Base-by-base conservation (phyloP, 2,797 vertebrate genomes). In the Alauda arvensis region DNA sequence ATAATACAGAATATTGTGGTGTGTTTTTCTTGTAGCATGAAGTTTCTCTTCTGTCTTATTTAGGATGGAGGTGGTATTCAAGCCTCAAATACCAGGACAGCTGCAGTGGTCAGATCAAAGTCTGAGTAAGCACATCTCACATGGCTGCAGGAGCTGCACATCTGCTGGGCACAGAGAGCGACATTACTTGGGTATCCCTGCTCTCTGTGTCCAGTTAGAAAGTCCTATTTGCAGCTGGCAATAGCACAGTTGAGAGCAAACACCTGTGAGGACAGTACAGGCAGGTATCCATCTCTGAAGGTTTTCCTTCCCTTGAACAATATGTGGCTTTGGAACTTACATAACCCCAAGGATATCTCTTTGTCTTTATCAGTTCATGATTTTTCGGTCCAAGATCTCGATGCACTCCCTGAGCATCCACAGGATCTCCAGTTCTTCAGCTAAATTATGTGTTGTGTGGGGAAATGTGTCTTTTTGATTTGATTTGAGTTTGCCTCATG, bases 201-300 rank as follows among this genome's bases (percentile, higher is more conserved):
- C 26, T 62, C 31, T 37, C 12, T 52, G 26, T 51, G 66, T 43
- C 66, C 45, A 26, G 12, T 51, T 20, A 28, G 14, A 33, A 65
- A 62, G 25, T 34, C 26, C 67, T 2, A 0, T 26, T 18, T 77
- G 40, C 25, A 21, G 43, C 53, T 39, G 16, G 43, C 39, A 9
- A 0, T 24, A 43, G 53, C 8, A 2, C 0, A 1, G 10, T n/a
- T 25, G 13, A 33, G 57, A 46, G n/a, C 34, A 26, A 28, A 20
- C 5, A 14, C 40, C 43, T 49, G 39, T 40, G 37, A 84, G 78
- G 55, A 28, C 28, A 19, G 39, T 5, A 9, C 20, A 16, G 34
- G 26, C 29, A 7, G 3, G 0, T 9, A 18, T 9, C 25, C 28
- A 14, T n/a, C 62, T 55, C 52, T 26, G 21, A 40, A 55, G 34